A percentile compares a stretch with the other conserved stretches of the same genome.
These are phyloP conservation scores for Pampus argenteus DNA, from an alignment of 2,797 vertebrate species.

Conservation along the genomic window DNA sequence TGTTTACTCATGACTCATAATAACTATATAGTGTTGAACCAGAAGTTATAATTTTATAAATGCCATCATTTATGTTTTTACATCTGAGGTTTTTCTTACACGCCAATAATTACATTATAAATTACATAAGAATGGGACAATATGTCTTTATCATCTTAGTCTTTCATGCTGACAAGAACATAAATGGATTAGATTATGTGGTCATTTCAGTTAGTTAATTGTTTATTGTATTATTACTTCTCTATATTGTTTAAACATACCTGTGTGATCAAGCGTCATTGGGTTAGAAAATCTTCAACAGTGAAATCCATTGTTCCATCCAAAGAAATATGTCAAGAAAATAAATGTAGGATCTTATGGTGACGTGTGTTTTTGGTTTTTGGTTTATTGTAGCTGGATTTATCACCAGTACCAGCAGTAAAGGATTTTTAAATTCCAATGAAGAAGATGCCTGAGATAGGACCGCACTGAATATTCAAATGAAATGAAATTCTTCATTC, in stretches of 20 bases:
- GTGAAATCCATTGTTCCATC: neutral
- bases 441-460: neutral
- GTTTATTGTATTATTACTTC: too few relatives aligned
- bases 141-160: too few relatives aligned
- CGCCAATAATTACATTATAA: too few relatives aligned
- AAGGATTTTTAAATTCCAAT: neutral
- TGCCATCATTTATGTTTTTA: neutral
- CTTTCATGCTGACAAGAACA: too few relatives aligned
- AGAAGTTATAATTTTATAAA: neutral
- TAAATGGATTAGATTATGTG: too few relatives aligned
- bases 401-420: slow-evolving; percentile 1
- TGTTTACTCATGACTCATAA: neutral
- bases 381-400: slow-evolving; percentile 17
- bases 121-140: too few relatives aligned
- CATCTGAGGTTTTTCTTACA: too few relatives aligned
- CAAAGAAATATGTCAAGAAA: neutral
- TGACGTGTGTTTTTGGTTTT: slow-evolving; percentile 9
- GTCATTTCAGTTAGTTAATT: too few relatives aligned
- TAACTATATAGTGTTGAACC: slow-evolving; percentile 19
- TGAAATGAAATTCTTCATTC: slow-evolving; percentile 35
- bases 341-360: neutral
- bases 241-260: too few relatives aligned
- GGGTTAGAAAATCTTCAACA: too few relatives aligned
- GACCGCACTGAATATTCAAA: slow-evolving; percentile 9
- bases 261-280: too few relatives aligned